Base-by-base conservation (phyloP, 2,888 invertebrate species). In the Leuctra nigra region DNA sequence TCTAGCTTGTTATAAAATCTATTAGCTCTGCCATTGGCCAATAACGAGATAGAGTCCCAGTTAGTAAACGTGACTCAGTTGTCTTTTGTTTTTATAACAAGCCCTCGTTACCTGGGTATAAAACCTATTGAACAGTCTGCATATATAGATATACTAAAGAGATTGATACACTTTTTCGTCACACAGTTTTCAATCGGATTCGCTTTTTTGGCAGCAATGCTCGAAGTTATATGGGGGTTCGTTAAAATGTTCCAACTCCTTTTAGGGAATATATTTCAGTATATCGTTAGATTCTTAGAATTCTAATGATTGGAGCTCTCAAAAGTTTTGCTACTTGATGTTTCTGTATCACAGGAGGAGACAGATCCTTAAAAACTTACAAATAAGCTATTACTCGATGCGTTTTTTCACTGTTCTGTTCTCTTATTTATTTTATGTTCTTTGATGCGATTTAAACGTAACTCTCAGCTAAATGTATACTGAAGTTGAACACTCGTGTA, bases 241-340 rank as follows among this genome's bases (percentile, higher is more conserved):
- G 50, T 50, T 50, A 50, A 50, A 50, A 35, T 50, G 47, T 33
- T 44, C 3, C 18, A 35, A 2, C 36, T 50, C 50, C 50, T 50
- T 50, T 50, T 50, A 50, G n/a, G 50, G 50, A n/a, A n/a, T n/a
- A 11, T 7, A 35, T 50, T 35, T 50, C 36, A 35, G 50, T 50
- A 35, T n/a, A n/a, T 35, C 22, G 35, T 33, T 4, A 20, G 22
- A 50, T 50, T 35, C 50, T 35, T 13, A 35, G 36, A 20, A 33
- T 13, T 18, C 41, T 11, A 33, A 2, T 35, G 36, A 35, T 50
- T 50, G 50, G 18, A 7, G n/a, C n/a, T 50, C 35, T 4, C 4
- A 35, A 35, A 3, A 35, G 9, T 20, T 50, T 50, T n/a, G 33
- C 18, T 33, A 35, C 18, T 23, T 6, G 24, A n/a, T 24, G 24